Conservation (phyloP, 2,888 invertebrate genomes). For the Aplocera efformata region DNA sequence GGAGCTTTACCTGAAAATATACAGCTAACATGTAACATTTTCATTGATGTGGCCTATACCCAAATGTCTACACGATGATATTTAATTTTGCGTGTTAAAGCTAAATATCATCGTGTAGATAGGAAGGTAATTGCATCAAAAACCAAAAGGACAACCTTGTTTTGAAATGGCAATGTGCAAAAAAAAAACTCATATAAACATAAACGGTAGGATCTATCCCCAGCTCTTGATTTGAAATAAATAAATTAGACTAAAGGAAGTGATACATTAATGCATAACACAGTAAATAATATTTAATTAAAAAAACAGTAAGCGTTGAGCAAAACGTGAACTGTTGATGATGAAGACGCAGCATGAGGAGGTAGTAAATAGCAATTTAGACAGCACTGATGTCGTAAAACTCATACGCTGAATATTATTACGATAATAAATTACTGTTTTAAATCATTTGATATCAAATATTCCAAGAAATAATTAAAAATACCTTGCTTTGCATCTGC, state of each 20-base stretch:
- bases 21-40: too few relatives aligned
- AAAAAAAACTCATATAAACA: conserved; percentile 28
- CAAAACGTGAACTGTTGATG: conserved; percentile 35
- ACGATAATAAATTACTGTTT: background rate
- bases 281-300: too few relatives aligned
- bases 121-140: background rate
- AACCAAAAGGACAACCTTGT: conserved; percentile 6
- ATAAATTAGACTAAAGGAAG: too few relatives aligned
- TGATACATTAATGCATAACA: too few relatives aligned
- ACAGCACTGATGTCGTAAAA: background rate
- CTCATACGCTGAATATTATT: background rate
- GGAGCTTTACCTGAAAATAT: conserved; percentile 54
- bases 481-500: conserved; percentile 78
- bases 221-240: too few relatives aligned
- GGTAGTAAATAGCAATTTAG: background rate
- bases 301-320: too few relatives aligned
- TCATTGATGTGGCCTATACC: too few relatives aligned
- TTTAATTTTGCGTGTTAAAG: too few relatives aligned
- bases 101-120: too few relatives aligned
- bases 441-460: too few relatives aligned
- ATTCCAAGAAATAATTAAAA: conserved; percentile 31
- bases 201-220: too few relatives aligned
- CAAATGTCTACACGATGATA: too few relatives aligned
- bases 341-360: conserved; percentile 54
- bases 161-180: conserved; percentile 7